Evolutionary conservation across 2,113 vertebrate species (phyloP), one percentile per base, ranked within the genome.

Genomic region (Herpailurus yagouaroundi): DNA sequence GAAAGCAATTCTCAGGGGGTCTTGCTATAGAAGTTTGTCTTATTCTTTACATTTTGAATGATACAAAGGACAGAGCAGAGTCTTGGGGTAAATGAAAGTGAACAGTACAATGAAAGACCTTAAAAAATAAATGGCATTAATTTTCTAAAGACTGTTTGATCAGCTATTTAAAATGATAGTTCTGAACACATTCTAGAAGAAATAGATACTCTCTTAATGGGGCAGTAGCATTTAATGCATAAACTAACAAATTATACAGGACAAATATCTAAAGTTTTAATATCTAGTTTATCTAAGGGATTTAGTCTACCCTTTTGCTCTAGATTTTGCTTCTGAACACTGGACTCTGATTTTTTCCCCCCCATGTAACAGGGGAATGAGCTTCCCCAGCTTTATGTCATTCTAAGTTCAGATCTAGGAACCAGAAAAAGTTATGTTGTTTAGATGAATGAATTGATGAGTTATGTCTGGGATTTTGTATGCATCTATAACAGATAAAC

Each of bases 1-100:
- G 38, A 76, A 31, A 66, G 31, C 19, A 33, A n/a, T 64, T 80
- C n/a, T 76, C 8, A 13, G 48, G 31, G 19, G 25, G 7, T 92
- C 41, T 87, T 68, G 6, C 38, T 50, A 7, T 57, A 10, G 16
- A 88, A 38, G 74, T 2, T 71, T 89, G 86, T 80, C 63, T 87
- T 55, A 52, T 25, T 86, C 52, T 89, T 92, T 86, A 80, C 31
- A 38, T 73, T 92, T 89, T 90, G 86, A 94, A 15, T 41, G 31
- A 91, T 92, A 77, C 27, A 55, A 80, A 94, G 6, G 95, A 4
- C 52, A 90, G 50, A 84, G 21, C 0, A 41, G n/a, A 79, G 9
- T 79, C 80, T 94, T 93, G 55, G 66, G 50, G 77, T 66, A 97
- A 94, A 86, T 94, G 60, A 95, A 95, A 96, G 27, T 57, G 80